Conservation (phyloP, 2,797 vertebrate species). For the Ctenopoma multispine region DNA sequence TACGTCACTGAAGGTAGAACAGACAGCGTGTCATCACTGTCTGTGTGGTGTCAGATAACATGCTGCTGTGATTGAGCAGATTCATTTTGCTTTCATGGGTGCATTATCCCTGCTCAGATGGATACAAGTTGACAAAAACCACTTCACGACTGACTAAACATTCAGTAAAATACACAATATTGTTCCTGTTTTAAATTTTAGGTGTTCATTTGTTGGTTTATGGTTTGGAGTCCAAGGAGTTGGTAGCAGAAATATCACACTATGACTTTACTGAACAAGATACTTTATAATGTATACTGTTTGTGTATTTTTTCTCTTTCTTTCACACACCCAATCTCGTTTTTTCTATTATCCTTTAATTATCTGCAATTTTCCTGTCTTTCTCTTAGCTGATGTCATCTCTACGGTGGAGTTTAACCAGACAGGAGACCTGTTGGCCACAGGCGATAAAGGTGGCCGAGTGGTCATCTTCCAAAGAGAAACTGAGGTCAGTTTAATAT, state of each 20-base stretch:
- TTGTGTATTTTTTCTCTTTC: neutral
- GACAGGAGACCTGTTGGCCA: constrained; percentile 97
- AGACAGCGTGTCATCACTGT: constrained; percentile 15
- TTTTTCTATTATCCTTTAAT: constrained; percentile 12
- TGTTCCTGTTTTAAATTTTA: constrained; percentile 19
- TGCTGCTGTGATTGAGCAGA: constrained; percentile 26
- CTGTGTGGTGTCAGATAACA: constrained; percentile 49
- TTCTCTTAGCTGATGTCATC: constrained; percentile 94
- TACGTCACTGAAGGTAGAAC: constrained; percentile 98
- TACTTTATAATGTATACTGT: constrained; percentile 16
- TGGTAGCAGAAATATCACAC: neutral
- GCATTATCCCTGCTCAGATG: constrained; percentile 19
- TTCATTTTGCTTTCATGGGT: constrained; percentile 32
- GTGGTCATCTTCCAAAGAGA: constrained; percentile 99
- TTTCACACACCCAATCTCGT: constrained; percentile 1
- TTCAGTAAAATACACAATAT: neutral
- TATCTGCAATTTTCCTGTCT: neutral
- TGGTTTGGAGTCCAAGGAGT: constrained; percentile 1
- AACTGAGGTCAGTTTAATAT: constrained; percentile 87
- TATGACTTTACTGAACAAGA: constrained; percentile 16
- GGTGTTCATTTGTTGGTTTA: neutral
- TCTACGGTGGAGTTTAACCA: constrained; percentile 99
- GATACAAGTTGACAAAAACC: constrained; percentile 20
- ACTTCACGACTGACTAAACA: constrained; percentile 8
- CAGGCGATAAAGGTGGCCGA: constrained; percentile 96